These are phyloP conservation scores for Cuniculus paca DNA, from an alignment of 2,797 vertebrate genomes.

Conservation along the genomic window DNA sequence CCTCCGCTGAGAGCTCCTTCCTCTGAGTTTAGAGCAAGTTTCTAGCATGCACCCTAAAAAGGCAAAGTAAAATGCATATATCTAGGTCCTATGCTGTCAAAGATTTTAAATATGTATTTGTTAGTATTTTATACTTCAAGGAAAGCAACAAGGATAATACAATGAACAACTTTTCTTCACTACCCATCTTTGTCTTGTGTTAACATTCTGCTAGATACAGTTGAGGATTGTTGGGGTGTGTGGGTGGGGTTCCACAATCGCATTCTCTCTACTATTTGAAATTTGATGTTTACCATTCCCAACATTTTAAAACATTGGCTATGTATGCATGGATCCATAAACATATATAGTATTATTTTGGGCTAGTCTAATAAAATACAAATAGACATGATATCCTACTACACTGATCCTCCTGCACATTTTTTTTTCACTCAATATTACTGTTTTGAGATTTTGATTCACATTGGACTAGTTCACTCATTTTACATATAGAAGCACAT, in stretches of 20 bases:
- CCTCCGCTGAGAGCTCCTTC: neutral
- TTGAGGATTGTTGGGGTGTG: neutral
- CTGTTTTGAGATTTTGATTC: slow-evolving; percentile 25
- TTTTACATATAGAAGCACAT: neutral
- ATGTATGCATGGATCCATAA: neutral
- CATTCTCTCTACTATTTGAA: neutral
- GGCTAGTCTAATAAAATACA: neutral
- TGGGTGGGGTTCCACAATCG: neutral
- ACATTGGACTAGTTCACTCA: neutral
- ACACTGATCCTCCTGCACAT: neutral
- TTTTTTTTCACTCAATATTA: neutral
- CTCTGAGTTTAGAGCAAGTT: neutral
- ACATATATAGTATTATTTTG: neutral
- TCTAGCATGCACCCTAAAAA: neutral
- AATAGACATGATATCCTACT: neutral
- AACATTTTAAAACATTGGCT: slow-evolving; percentile 28
- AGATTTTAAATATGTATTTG: slow-evolving; percentile 6
- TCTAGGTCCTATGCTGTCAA: neutral
- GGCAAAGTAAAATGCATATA: slow-evolving; percentile 21
- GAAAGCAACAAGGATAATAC: neutral
- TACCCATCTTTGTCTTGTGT: neutral
- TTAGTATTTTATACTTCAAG: neutral
- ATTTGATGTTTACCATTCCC: slow-evolving; percentile 4
- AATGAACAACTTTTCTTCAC: neutral
- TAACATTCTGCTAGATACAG: neutral